A percentile compares a stretch with the other conserved stretches of the same genome.
Conservation (phyloP, 1,140 invertebrate species). For the Cyphomyrmex costatus region DNA sequence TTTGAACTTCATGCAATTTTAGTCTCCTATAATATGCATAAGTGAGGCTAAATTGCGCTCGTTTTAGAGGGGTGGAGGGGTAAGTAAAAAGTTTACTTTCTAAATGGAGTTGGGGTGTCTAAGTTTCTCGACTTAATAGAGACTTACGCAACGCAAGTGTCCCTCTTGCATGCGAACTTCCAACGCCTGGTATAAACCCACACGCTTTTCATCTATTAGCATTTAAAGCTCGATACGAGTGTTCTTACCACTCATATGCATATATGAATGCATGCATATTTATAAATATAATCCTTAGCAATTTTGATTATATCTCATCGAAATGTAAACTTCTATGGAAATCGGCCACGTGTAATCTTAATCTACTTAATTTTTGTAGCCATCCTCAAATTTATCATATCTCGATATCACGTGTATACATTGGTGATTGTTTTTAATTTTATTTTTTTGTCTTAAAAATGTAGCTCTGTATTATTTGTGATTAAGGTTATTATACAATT, state of each 20-base stretch:
- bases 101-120: constrained; percentile 24
- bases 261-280: constrained; percentile 37
- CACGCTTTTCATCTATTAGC: constrained; percentile 57
- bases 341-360: neutral
- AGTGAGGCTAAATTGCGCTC: constrained; percentile 51
- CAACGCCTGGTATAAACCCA: constrained; percentile 21
- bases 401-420: neutral
- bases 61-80: neutral
- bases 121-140: constrained; percentile 58
- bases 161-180: constrained; percentile 38
- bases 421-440: neutral
- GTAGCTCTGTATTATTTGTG: neutral
- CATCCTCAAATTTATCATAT: neutral
- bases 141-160: constrained; percentile 50
- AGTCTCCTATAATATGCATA: constrained; percentile 54
- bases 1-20: constrained; percentile 52
- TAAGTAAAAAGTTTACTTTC: constrained; percentile 68
- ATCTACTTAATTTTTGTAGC: neutral
- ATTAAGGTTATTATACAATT: neutral
- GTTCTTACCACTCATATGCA: neutral
- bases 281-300: constrained; percentile 30
- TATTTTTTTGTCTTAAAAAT: neutral
- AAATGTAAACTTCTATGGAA: constrained; percentile 1
- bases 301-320: neutral
- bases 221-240: constrained; percentile 53